Base-by-base conservation (phyloP, 2,797 vertebrate genomes). In the Tragelaphus eurycerus region DNA sequence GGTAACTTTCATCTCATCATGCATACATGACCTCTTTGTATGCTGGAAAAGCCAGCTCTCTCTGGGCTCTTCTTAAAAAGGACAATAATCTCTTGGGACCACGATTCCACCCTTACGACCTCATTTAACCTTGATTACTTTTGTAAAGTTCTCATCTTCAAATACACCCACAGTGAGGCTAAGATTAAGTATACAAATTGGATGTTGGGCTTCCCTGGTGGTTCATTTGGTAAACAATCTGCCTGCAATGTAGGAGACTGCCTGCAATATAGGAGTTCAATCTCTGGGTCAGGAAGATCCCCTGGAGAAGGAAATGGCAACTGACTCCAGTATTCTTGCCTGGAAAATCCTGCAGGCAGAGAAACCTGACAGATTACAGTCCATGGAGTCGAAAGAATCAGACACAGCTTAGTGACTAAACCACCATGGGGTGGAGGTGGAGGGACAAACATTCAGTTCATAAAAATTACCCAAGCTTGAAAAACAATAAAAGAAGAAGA, bases 91-190 rank as follows among this genome's bases (percentile, higher is more conserved):
- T 9, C 78, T 84, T 54, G n/a, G 38, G 64, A 86, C 50, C n/a
- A 89, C 43, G 11, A n/a, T 13, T 27, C 46, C 59, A 81, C 2
- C 10, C 54, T 71, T 46, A 83, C 38, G 87, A 88, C 34, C 60
- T 88, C 89, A 94, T 59, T 89, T 90, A 96, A 86, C 6, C 27
- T 43, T 78, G 64, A 79, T 85, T 34, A 64, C 34, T 74, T 25
- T 43, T 43, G n/a, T 59, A 71, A 91, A 93, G 10, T 29, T 16
- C 43, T 27, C 60, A 52, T 83, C n/a, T 83, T 78, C 23, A 83
- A 89, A 93, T 55, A 71, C 1, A 83, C 55, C 14, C 79, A 34
- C 27, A 13, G 3, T 27, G 8, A 29, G 34, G 6, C 86, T 84
- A 71, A 38, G 34, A 6, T 90, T 71, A 34, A 55, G 71, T 7